These are phyloP conservation scores for Eristalis pertinax DNA, from an alignment of 2,888 invertebrate genomes.

Conservation along the genomic window DNA sequence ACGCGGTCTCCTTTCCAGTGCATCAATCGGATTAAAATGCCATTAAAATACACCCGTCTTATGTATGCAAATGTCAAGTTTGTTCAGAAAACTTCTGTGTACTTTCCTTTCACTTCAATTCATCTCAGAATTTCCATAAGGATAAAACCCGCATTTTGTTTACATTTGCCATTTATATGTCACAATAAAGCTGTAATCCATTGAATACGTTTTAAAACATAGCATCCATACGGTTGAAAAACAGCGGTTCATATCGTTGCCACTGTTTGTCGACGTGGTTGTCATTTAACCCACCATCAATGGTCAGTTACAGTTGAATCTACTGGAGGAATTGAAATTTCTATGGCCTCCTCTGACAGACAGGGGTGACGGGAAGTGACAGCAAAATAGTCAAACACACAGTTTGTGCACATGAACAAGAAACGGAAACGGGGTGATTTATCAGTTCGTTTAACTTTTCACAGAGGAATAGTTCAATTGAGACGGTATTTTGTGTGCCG, in stretches of 20 bases:
- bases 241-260: not conserved
- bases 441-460: conserved; percentile 32
- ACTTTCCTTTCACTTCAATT: too few relatives aligned
- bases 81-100: too few relatives aligned
- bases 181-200: not conserved
- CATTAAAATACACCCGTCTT: too few relatives aligned
- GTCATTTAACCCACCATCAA: not conserved
- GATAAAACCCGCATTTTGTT: not conserved
- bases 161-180: not conserved
- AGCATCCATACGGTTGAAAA: not conserved
- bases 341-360: conserved; percentile 25
- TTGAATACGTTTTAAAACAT: not conserved
- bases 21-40: too few relatives aligned
- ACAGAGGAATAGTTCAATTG: conserved; percentile 31
- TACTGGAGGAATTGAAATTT: conserved; percentile 10
- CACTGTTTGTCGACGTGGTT: not conserved
- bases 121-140: too few relatives aligned
- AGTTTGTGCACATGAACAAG: not conserved
- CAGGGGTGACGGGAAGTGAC: not conserved
- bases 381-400: not conserved
- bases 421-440: conserved; percentile 23
- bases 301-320: conserved; percentile 11
- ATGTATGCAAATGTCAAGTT: too few relatives aligned
- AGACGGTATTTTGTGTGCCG: not conserved
- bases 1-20: too few relatives aligned